A percentile compares a stretch with the other conserved stretches of the same genome.
Evolutionary conservation across 1,140 invertebrate genomes (phyloP).

Genomic region (Heliothis virescens): DNA sequence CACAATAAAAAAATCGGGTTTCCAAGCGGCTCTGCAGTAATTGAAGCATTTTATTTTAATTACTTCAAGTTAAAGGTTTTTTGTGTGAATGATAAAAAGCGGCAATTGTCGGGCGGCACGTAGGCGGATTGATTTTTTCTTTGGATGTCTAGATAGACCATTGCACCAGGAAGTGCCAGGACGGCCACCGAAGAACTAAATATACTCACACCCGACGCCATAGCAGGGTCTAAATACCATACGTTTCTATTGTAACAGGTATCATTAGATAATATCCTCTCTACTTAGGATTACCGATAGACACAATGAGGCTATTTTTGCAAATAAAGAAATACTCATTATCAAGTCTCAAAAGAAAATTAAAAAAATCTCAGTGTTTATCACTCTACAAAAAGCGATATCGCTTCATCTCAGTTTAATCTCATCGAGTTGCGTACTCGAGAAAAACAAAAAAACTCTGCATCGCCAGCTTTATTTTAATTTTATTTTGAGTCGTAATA

Average conservation of each 20-base stretch:
- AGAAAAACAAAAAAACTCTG: constrained; percentile 11
- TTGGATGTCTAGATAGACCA: constrained; percentile 44
- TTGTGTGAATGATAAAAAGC: constrained; percentile 26
- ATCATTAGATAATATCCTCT: background rate
- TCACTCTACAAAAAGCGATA: background rate
- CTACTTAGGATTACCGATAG: background rate
- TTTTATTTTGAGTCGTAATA: constrained; percentile 18
- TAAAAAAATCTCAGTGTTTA: background rate
- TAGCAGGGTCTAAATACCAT: constrained; percentile 31
- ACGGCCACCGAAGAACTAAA: constrained; percentile 17
- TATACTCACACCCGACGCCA: background rate
- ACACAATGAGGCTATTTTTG: too few relatives aligned
- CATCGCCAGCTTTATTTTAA: background rate
- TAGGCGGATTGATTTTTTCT: constrained; percentile 43
- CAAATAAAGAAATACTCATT: too few relatives aligned
- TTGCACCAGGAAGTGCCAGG: constrained; percentile 52
- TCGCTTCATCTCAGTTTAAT: constrained; percentile 28
- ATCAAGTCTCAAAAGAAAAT: background rate
- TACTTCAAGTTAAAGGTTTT: constrained; percentile 30
- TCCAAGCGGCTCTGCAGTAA: background rate
- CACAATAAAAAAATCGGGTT: constrained; percentile 31
- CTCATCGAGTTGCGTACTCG: background rate
- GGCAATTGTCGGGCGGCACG: constrained; percentile 34
- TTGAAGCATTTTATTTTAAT: constrained; percentile 43
- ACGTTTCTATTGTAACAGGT: too few relatives aligned